Conservation (phyloP, 2,888 invertebrate species). For the Drosophila mimetica region DNA sequence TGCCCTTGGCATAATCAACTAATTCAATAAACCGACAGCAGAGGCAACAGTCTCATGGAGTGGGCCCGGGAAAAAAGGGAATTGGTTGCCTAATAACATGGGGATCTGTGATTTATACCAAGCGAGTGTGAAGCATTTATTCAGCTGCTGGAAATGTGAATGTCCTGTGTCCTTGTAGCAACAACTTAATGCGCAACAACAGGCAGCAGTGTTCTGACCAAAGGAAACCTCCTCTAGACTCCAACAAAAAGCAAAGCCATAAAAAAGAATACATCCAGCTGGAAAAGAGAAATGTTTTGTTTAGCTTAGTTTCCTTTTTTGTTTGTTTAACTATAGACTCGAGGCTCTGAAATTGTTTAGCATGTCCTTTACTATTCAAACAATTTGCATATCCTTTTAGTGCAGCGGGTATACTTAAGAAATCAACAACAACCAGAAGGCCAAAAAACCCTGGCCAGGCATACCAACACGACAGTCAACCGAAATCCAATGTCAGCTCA, state of each 20-base stretch:
- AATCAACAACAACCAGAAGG: slow-evolving; percentile 51
- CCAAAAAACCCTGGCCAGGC: slow-evolving; percentile 41
- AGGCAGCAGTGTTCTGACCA: slow-evolving; percentile 52
- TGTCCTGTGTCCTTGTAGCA: slow-evolving; percentile 52
- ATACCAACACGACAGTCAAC: slow-evolving; percentile 71
- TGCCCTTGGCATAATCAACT: slow-evolving; percentile 63
- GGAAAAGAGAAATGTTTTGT: slow-evolving; percentile 55
- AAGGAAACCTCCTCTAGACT: slow-evolving; percentile 57
- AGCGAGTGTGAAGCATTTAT: slow-evolving; percentile 65
- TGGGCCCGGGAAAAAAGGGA: slow-evolving; percentile 10
- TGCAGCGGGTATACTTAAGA: slow-evolving; percentile 72
- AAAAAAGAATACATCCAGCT: slow-evolving; percentile 20
- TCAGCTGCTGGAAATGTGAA: slow-evolving; percentile 31
- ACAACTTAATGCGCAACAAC: slow-evolving; percentile 76
- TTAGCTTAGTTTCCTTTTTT: slow-evolving; percentile 51
- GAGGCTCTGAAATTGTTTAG: slow-evolving; percentile 63
- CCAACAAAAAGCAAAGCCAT: slow-evolving; percentile 39
- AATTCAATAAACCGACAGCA: slow-evolving; percentile 73
- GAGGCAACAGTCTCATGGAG: slow-evolving; percentile 1
- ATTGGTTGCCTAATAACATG: slow-evolving; percentile 49
- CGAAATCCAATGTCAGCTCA: slow-evolving; percentile 80
- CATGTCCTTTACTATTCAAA: slow-evolving; percentile 77
- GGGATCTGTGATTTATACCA: slow-evolving; percentile 75
- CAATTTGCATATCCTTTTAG: slow-evolving; percentile 80
- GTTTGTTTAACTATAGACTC: slow-evolving; percentile 36